Evolutionary conservation across 2,888 invertebrate genomes (phyloP).

Genomic region (Drosophila barbarae): DNA sequence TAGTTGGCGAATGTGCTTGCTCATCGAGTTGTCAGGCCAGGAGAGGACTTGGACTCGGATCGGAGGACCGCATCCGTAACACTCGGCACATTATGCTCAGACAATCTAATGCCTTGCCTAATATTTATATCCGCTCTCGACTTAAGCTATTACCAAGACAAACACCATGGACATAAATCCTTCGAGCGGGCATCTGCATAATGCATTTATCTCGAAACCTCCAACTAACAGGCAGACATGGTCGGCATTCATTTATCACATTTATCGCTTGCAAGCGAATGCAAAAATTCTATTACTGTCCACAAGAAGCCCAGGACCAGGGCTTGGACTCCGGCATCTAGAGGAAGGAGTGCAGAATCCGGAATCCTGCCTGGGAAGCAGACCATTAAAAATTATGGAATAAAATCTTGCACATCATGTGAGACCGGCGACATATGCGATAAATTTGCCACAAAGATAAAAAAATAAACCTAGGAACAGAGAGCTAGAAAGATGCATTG

Average conservation of each 20-base stretch:
- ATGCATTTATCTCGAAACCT: slow-evolving; percentile 57
- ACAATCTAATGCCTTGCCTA: slow-evolving; percentile 40
- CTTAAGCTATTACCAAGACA: slow-evolving; percentile 67
- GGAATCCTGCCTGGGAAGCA: slow-evolving; percentile 56
- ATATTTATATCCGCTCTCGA: slow-evolving; percentile 60
- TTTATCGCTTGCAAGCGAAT: slow-evolving; percentile 68
- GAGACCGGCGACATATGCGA: slow-evolving; percentile 73
- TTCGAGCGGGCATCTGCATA: slow-evolving; percentile 63
- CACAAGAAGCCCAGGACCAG: slow-evolving; percentile 41
- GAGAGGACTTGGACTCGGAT: slow-evolving; percentile 7
- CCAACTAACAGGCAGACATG: slow-evolving; percentile 27
- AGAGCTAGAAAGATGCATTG: slow-evolving; percentile 35
- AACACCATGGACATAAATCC: slow-evolving; percentile 63
- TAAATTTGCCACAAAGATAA: slow-evolving; percentile 61
- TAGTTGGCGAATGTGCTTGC: slow-evolving; percentile 31
- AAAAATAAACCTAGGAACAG: slow-evolving; percentile 44
- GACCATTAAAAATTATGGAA: slow-evolving; percentile 73
- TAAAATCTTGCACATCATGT: slow-evolving; percentile 64
- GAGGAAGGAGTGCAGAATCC: slow-evolving; percentile 3
- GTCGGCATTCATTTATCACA: slow-evolving; percentile 66
- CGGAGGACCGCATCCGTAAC: slow-evolving; percentile 32
- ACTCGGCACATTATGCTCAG: slow-evolving; percentile 35
- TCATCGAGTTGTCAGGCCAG: slow-evolving; percentile 32
- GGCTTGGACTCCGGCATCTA: slow-evolving; percentile 43
- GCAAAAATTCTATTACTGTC: slow-evolving; percentile 70